Evolutionary conservation across 1,140 invertebrate species (phyloP).

Genomic region (Dreissena rostriformis): DNA sequence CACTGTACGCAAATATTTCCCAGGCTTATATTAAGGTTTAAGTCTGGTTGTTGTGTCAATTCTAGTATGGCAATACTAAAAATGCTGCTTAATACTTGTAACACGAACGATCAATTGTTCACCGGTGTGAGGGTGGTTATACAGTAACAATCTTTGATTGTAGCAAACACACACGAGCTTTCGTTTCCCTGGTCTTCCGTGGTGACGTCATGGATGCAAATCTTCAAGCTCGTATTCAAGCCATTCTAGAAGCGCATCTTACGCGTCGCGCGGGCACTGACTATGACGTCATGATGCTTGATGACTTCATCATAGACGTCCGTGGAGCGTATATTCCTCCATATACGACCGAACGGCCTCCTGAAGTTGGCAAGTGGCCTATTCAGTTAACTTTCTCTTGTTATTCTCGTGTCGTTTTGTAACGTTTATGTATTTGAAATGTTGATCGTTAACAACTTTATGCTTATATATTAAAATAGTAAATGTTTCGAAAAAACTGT

Average conservation of each 20-base stretch:
- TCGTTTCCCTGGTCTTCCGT: constrained; percentile 18
- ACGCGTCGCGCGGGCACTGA: neutral
- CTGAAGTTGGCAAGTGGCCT: neutral
- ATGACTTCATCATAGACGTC: constrained; percentile 34
- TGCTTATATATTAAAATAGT: too few relatives aligned
- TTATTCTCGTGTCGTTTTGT: too few relatives aligned
- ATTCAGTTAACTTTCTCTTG: too few relatives aligned
- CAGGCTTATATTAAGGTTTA: too few relatives aligned
- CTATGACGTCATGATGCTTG: constrained; percentile 35
- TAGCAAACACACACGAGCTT: constrained; percentile 8
- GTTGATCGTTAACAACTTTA: too few relatives aligned
- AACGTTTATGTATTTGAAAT: too few relatives aligned
- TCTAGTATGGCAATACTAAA: too few relatives aligned
- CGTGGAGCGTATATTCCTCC: neutral
- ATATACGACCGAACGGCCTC: constrained; percentile 6
- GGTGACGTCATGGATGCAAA: constrained; percentile 8
- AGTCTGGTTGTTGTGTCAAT: too few relatives aligned
- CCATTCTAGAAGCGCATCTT: constrained; percentile 3
- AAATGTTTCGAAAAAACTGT: too few relatives aligned
- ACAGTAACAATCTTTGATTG: neutral
- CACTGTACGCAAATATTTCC: too few relatives aligned
- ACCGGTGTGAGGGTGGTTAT: neutral
- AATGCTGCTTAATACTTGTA: too few relatives aligned
- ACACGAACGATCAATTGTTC: too few relatives aligned
- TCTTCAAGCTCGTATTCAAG: neutral